Percentiles rank a stretch among this genome's conserved stretches.
phyloP scores from a whole-genome alignment of 2,888 invertebrate genomes.

The Boloria euphrosyne region DNA sequence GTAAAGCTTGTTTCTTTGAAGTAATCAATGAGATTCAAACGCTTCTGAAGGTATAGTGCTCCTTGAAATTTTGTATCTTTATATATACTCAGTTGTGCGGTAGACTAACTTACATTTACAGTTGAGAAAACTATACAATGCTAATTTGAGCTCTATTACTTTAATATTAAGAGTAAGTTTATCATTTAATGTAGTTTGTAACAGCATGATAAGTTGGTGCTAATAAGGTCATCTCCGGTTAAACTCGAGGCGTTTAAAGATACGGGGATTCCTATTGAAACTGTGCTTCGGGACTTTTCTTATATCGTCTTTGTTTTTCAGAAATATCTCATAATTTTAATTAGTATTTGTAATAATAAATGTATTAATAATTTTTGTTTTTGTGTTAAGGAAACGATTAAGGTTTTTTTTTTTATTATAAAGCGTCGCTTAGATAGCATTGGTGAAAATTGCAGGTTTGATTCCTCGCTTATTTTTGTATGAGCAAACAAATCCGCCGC shows the following conservation, averaged over 20 bases:
- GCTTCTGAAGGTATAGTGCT: conserved; percentile 4
- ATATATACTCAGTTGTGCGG: conserved; percentile 8
- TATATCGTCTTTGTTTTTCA: neutral
- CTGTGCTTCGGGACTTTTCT: conserved; percentile 8
- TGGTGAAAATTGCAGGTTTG: too few species aligned
- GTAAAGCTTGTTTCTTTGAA: neutral
- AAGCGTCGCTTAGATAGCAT: too few species aligned
- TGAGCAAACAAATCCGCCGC: too few species aligned
- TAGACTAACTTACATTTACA: neutral
- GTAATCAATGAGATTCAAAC: conserved; percentile 8
- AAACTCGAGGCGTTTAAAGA: conserved; percentile 1
- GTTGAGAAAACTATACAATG: neutral
- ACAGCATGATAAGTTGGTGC: neutral
- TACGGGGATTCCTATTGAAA: conserved; percentile 18
- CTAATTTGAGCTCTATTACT: neutral
- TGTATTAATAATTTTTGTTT: too few species aligned
- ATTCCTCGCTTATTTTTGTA: too few species aligned
- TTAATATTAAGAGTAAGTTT: neutral
- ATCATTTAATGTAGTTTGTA: neutral
- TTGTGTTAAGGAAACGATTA: too few species aligned
- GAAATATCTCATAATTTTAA: too few species aligned
- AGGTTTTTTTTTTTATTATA: too few species aligned
- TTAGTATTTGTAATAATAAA: too few species aligned
- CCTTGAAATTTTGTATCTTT: neutral
- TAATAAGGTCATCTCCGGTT: conserved; percentile 16